phyloP scores from a whole-genome alignment of 2,113 vertebrate genomes.

The Calidris pygmaea region DNA sequence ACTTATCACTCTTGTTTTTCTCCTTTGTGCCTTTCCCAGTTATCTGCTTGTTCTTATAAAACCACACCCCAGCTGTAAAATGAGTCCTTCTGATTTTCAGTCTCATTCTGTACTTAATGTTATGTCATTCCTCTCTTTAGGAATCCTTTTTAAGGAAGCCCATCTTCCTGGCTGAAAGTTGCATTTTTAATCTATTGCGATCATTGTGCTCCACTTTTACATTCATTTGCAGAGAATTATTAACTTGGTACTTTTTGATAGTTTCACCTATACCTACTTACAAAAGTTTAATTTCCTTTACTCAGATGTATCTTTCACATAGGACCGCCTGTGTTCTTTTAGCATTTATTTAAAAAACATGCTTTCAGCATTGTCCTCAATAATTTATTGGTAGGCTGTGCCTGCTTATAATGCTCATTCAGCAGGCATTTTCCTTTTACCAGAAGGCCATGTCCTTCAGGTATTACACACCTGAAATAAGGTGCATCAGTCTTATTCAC shows the following conservation, averaged over 20 bases:
- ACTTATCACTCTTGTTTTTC: not conserved
- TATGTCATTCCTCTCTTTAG: not conserved
- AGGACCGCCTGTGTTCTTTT: not conserved
- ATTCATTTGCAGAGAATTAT: not conserved
- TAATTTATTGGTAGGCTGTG: not conserved
- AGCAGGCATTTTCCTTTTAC: not conserved
- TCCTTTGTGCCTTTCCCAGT: not conserved
- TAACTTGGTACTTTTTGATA: not conserved
- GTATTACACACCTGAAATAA: not conserved
- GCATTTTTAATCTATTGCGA: not conserved
- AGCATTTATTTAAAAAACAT: not conserved
- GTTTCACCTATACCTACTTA: not conserved
- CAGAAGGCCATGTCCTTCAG: not conserved
- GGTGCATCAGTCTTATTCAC: not conserved
- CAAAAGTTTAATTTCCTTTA: not conserved
- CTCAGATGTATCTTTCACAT: not conserved
- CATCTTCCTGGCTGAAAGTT: not conserved
- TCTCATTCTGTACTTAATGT: not conserved
- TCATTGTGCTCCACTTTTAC: not conserved
- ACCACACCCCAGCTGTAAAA: not conserved
- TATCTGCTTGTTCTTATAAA: not conserved
- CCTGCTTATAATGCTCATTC: not conserved
- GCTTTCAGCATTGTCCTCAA: not conserved
- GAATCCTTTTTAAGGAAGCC: not conserved
- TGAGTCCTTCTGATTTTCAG: not conserved